These are phyloP conservation scores for Idaea dimidiata DNA, from an alignment of 2,888 invertebrate species.

Conservation along the genomic window DNA sequence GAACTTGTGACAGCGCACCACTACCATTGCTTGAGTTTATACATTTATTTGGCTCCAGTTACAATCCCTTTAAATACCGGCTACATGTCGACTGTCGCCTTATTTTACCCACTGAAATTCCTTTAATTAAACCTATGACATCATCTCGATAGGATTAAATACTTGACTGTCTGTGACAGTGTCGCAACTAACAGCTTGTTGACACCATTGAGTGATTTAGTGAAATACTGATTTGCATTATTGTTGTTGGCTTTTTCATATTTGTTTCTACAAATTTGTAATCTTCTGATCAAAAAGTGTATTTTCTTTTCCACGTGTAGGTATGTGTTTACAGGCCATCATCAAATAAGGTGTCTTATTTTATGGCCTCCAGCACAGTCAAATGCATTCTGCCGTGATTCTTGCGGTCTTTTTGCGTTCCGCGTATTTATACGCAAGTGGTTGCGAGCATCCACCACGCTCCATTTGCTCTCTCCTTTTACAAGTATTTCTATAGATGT, in stretches of 20 bases:
- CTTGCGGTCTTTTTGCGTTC: slow-evolving; percentile 62
- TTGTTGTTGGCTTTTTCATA: neutral
- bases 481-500: slow-evolving; percentile 29
- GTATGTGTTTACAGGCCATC: neutral
- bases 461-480: slow-evolving; percentile 56
- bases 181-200: neutral
- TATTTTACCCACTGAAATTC: slow-evolving; percentile 36
- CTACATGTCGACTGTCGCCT: slow-evolving; percentile 32
- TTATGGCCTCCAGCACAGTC: neutral
- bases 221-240: neutral
- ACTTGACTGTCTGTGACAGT: slow-evolving; percentile 18
- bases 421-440: slow-evolving; percentile 47
- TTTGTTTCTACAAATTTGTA: neutral
- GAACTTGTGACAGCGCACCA: slow-evolving; percentile 25
- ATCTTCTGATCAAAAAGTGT: neutral
- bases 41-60: slow-evolving; percentile 27
- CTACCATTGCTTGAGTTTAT: slow-evolving; percentile 26
- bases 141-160: slow-evolving; percentile 35
- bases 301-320: neutral
- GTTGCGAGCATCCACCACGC: slow-evolving; percentile 63
- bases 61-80: slow-evolving; percentile 14
- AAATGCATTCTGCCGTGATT: slow-evolving; percentile 58
- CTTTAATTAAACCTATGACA: slow-evolving; percentile 48
- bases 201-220: neutral
- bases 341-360: neutral